phyloP scores from a whole-genome alignment of 2,888 invertebrate species.

The Boloria euphrosyne region DNA sequence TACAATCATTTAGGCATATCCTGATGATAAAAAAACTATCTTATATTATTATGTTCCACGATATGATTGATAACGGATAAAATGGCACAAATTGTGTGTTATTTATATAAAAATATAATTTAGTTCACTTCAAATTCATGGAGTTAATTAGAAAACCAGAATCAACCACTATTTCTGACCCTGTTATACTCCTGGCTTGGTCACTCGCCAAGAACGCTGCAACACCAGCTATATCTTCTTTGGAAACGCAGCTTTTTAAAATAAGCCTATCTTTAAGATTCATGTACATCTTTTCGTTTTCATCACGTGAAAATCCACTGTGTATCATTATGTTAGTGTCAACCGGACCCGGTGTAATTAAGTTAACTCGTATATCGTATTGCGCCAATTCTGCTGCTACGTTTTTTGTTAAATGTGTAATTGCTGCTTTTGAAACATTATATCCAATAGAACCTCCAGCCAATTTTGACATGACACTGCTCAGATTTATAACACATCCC shows the following conservation, averaged over 20 bases:
- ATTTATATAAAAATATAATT: background rate
- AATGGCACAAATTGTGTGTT: background rate
- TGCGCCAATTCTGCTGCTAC: conserved; percentile 85
- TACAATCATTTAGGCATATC: too few species aligned
- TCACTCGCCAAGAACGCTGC: conserved; percentile 53
- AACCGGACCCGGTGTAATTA: conserved; percentile 87
- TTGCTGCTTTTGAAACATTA: conserved; percentile 86
- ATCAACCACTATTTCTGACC: conserved; percentile 39
- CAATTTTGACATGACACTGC: conserved; percentile 43
- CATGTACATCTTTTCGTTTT: conserved; percentile 39
- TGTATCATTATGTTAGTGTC: conserved; percentile 54
- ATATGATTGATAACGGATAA: too few species aligned
- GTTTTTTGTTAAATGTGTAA: conserved; percentile 88
- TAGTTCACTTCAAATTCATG: too few species aligned
- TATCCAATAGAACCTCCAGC: conserved; percentile 62
- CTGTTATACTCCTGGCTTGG: conserved; percentile 55
- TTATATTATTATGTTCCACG: too few species aligned
- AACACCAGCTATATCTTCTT: conserved; percentile 52
- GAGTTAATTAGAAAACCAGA: conserved; percentile 7
- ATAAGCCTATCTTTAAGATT: conserved; percentile 28
- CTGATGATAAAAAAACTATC: too few species aligned
- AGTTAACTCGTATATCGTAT: conserved; percentile 85
- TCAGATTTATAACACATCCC: conserved; percentile 54
- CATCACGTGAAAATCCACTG: conserved; percentile 38
- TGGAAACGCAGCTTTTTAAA: conserved; percentile 41